Evolutionary conservation across 2,888 invertebrate genomes (phyloP), one percentile per base, ranked within the genome.

Genomic region (Dione juno): DNA sequence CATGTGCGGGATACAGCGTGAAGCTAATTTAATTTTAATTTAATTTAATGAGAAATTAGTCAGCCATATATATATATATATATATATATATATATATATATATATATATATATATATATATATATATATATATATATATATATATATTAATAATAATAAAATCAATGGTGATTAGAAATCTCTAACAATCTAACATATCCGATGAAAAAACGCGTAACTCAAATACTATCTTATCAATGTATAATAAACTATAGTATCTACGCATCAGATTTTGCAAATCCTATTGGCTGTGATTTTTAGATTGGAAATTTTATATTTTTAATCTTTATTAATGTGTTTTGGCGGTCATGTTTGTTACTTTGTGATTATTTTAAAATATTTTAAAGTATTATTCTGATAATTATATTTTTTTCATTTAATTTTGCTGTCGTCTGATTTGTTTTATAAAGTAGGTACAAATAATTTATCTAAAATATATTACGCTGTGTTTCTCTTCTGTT

Each of bases 211-310:
- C 6, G 6, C 16, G 11, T 57, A n/a, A n/a, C 5, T 37, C 3
- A 28, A 52, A n/a, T 19, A 35, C n/a, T 16, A 57, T 57, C 57
- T 57, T 37, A 57, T 57, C 57, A 57, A 37, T 16, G 10, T 57
- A 0, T 16, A 6, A 57, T 6, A 57, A 54, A 54, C n/a, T 16
- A 57, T 6, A 28, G 5, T 28, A 57, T 37, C 10, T 16, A 57
- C 37, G 10, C 37, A 57, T 57, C 37, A 57, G 57, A 10, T 6
- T 35, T 54, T 10, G n/a, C 54, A n/a, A 54, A 54, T 35, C 14
- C 37, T 10, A 16, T 37, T 37, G 10, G 37, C 11, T 37, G 57
- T 37, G 57, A 57, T 57, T 57, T 54, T 37, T 16, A 16, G 6
- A 57, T 57, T 37, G 6, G n/a, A 54, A 54, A 37, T 57, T 21